Evolutionary conservation across 1,140 invertebrate species (phyloP).

Genomic region (Lepidurus packardi): DNA sequence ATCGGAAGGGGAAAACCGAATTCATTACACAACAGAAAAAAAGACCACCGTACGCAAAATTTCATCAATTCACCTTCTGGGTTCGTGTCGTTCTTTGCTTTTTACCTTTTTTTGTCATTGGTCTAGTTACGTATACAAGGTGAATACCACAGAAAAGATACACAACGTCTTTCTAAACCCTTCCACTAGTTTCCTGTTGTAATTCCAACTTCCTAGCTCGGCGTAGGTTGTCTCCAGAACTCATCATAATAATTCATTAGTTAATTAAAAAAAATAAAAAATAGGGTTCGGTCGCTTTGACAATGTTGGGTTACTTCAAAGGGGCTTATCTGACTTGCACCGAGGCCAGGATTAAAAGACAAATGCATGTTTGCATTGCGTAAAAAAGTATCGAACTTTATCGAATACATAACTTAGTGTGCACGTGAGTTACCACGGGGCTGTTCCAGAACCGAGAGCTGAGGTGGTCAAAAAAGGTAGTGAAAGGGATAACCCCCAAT

Average conservation of each 20-base stretch:
- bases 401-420: background rate
- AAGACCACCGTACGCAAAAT: background rate
- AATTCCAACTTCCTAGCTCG: no score
- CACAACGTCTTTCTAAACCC: background rate
- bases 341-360: background rate
- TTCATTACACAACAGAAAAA: background rate
- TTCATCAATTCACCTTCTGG: conserved; percentile 4
- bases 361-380: background rate
- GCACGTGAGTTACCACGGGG: background rate
- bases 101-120: conserved; percentile 12
- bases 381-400: background rate
- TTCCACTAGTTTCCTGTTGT: background rate
- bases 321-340: background rate
- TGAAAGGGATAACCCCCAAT: background rate
- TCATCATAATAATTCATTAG: no score
- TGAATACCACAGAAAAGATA: conserved; percentile 22
- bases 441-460: background rate
- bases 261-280: no score
- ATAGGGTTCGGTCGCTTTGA: background rate
- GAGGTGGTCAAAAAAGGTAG: background rate
- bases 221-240: no score
- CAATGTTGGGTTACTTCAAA: background rate
- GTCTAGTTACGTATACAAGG: conserved; percentile 21
- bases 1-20: background rate
- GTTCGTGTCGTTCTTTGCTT: conserved; percentile 1